Base-by-base conservation (phyloP, 2,888 invertebrate species). In the Nymphalis polychloros region DNA sequence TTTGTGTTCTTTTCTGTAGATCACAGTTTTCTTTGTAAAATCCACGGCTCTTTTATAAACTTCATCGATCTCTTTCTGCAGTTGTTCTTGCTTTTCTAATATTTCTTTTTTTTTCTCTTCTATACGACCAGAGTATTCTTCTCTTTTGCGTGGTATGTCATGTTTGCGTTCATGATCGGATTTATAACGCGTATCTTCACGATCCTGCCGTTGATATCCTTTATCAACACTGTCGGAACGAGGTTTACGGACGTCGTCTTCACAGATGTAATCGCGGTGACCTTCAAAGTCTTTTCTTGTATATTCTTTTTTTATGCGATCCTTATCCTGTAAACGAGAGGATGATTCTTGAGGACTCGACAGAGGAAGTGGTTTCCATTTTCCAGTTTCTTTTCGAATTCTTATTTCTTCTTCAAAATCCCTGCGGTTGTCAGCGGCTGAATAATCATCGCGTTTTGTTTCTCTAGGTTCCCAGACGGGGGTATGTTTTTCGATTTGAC, bases 61-160 rank as follows among this genome's bases (percentile, higher is more conserved):
- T 49, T 88, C 87, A 68, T 89, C 86, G 57, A 90, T 84, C 73
- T 89, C 89, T 72, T 84, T 85, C 59, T 90, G 84, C 46, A 86
- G 78, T 20, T 74, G 71, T 19, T 76, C 70, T 60, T 73, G 74
- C 52, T 75, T 76, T 27, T 69, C 59, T 48, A 76, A 57, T 48
- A 76, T 74, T 35, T 73, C 73, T 53, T 73, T 70, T 61, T 74
- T 71, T 63, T 68, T 72, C 17, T 64, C 70, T 57, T 72, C 68
- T 23, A 72, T 72, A 46, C 63, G 70, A 23, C 68, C 70, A 3
- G 70, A 55, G 49, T 59, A 72, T 41, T 73, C 71, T 64, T 75
- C 72, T 64, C 64, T 70, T 50, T 69, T 70, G 57, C 70, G 67
- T 7, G 57, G 20, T n/a, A 70, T 63, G 8, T 68, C 68, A 57